Conservation (phyloP, 2,888 invertebrate genomes). For the Agrotis exclamationis region DNA sequence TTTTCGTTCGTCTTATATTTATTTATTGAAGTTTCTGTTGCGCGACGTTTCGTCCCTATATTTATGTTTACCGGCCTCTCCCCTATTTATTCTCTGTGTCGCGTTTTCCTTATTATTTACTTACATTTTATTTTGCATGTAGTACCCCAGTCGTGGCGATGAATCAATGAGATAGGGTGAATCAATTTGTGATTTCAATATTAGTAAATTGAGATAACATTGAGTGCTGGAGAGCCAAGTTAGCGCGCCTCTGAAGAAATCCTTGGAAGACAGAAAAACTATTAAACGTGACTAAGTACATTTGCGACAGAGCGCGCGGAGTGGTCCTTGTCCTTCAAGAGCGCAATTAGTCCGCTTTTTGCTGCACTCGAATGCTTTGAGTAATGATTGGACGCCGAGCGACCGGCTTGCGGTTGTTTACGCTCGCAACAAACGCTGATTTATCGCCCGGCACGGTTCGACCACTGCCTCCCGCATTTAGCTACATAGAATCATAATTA, state of each 20-base stretch:
- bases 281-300: conserved; percentile 89
- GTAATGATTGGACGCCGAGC: conserved; percentile 85
- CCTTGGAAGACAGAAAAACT: conserved; percentile 82
- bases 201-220: conserved; percentile 43
- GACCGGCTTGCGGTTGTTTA: conserved; percentile 84
- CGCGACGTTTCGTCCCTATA: conserved; percentile 62
- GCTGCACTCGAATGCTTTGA: conserved; percentile 87
- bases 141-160: conserved; percentile 40
- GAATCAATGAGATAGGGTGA: conserved; percentile 47
- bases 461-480: conserved; percentile 71
- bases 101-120: conserved; percentile 70
- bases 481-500: conserved; percentile 75
- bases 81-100: conserved; percentile 66
- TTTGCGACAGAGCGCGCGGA: conserved; percentile 83
- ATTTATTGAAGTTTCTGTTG: conserved; percentile 70
- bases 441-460: conserved; percentile 75
- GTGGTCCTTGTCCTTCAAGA: conserved; percentile 89
- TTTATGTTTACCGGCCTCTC: conserved; percentile 65
- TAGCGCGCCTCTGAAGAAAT: conserved; percentile 62
- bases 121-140: conserved; percentile 68
- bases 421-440: conserved; percentile 85
- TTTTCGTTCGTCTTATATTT: conserved; percentile 65
- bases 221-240: conserved; percentile 33
- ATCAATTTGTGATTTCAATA: conserved; percentile 51
- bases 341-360: conserved; percentile 89